Conservation (phyloP, 2,113 vertebrate species). For the Aphyosemion australe region DNA sequence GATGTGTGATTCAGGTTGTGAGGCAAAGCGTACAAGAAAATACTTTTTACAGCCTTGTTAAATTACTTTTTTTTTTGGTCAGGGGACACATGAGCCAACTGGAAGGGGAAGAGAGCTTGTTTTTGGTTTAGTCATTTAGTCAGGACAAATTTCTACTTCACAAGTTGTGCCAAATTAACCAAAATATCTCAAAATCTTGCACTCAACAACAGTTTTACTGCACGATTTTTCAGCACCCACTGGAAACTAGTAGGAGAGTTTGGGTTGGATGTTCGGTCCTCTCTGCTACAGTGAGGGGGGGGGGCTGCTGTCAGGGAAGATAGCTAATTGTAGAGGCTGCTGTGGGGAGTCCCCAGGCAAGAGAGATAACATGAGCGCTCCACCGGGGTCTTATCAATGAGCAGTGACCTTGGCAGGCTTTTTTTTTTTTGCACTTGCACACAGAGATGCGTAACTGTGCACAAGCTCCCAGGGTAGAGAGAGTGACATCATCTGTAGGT, state of each 20-base stretch:
- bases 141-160: too few relatives aligned
- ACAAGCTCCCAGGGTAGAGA: constrained; percentile 18
- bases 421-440: constrained; percentile 14
- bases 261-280: not conserved
- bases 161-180: too few relatives aligned
- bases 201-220: not conserved
- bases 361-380: constrained; percentile 60
- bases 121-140: too few relatives aligned
- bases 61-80: too few relatives aligned
- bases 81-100: too few relatives aligned
- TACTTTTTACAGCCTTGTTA: too few relatives aligned
- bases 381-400: constrained; percentile 65
- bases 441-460: constrained; percentile 10
- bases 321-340: constrained; percentile 69
- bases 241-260: constrained; percentile 10
- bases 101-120: too few relatives aligned
- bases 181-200: too few relatives aligned
- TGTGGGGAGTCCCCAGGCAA: constrained; percentile 56
- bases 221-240: not conserved
- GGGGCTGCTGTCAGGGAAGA: constrained; percentile 45
- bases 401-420: constrained; percentile 64
- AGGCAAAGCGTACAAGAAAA: too few relatives aligned
- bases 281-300: constrained; percentile 19
- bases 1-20: too few relatives aligned
- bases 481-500: constrained; percentile 56